phyloP scores from a whole-genome alignment of 2,797 vertebrate species.

The Hemibagrus guttatus region DNA sequence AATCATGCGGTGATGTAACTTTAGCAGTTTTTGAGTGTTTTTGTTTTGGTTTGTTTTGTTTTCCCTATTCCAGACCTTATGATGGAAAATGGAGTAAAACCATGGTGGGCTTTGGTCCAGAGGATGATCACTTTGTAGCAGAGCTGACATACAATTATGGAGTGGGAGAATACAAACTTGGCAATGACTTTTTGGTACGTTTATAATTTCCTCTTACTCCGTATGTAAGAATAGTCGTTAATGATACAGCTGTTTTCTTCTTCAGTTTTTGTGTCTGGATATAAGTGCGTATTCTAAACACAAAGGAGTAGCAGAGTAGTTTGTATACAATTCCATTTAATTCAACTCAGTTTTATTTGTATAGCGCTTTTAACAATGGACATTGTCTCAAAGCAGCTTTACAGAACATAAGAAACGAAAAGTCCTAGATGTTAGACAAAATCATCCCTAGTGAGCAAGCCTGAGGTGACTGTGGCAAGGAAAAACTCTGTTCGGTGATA shows the following conservation, averaged over 20 bases:
- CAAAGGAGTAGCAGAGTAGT: too few relatives aligned
- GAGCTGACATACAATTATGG: conserved; percentile 98
- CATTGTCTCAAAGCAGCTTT: too few relatives aligned
- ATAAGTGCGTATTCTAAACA: neutral
- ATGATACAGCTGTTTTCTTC: neutral
- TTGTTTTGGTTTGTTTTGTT: neutral
- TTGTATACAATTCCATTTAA: too few relatives aligned
- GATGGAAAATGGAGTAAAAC: conserved; percentile 99
- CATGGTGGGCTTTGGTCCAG: conserved; percentile 94
- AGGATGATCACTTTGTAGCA: conserved; percentile 91
- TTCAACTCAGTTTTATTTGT: too few relatives aligned
- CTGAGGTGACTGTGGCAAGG: too few relatives aligned
- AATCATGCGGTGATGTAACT: neutral
- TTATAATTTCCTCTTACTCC: neutral
- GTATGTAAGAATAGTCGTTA: neutral
- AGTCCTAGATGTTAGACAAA: too few relatives aligned
- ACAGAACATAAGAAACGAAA: too few relatives aligned
- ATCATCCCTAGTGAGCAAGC: too few relatives aligned
- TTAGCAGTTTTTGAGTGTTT: neutral
- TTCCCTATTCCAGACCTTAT: conserved; percentile 80
- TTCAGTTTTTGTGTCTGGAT: neutral
- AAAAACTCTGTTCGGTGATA: too few relatives aligned
- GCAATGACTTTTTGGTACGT: conserved; percentile 92
- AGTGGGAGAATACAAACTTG: conserved; percentile 86
- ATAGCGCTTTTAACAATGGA: too few relatives aligned